These are phyloP conservation scores for Diceros bicornis DNA, from an alignment of 2,797 vertebrate species.

Conservation along the genomic window DNA sequence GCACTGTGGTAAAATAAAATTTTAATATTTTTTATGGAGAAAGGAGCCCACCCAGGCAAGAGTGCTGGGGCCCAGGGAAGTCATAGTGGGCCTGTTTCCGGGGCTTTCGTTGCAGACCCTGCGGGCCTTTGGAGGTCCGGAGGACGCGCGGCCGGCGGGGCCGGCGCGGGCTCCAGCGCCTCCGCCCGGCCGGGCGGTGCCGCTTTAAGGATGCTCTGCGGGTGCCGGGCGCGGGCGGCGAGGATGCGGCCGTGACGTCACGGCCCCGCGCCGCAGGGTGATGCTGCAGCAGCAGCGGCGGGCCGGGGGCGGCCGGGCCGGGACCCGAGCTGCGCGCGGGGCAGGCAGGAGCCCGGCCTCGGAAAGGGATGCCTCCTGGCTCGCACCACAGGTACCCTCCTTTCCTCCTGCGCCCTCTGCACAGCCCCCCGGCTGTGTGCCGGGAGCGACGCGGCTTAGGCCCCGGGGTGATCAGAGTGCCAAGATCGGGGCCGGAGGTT, in stretches of 20 bases:
- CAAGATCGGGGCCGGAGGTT: not conserved
- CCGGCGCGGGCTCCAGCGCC: not conserved
- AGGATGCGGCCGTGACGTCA: conserved; percentile 84
- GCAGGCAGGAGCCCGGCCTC: conserved; percentile 57
- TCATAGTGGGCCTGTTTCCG: no score
- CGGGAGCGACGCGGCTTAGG: not conserved
- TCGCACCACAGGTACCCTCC: conserved; percentile 81
- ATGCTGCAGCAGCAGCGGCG: conserved; percentile 74
- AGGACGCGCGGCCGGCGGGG: no score
- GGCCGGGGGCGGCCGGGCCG: conserved; percentile 63
- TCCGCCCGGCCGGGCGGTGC: not conserved
- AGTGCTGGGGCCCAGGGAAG: not conserved
- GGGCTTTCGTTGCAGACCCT: not conserved
- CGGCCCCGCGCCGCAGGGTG: conserved; percentile 82
- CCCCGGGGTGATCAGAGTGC: not conserved
- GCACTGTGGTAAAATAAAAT: not conserved
- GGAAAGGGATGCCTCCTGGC: conserved; percentile 79
- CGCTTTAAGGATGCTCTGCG: conserved; percentile 78
- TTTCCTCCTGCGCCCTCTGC: conserved; percentile 23
- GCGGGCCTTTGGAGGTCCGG: not conserved
- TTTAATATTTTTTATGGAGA: not conserved
- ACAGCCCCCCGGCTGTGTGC: not conserved
- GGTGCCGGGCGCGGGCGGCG: conserved; percentile 21
- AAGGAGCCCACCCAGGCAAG: not conserved
- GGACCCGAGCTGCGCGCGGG: conserved; percentile 18